Evolutionary conservation across 2,113 vertebrate genomes (phyloP).

Genomic region (Andinoacara biseriatus): DNA sequence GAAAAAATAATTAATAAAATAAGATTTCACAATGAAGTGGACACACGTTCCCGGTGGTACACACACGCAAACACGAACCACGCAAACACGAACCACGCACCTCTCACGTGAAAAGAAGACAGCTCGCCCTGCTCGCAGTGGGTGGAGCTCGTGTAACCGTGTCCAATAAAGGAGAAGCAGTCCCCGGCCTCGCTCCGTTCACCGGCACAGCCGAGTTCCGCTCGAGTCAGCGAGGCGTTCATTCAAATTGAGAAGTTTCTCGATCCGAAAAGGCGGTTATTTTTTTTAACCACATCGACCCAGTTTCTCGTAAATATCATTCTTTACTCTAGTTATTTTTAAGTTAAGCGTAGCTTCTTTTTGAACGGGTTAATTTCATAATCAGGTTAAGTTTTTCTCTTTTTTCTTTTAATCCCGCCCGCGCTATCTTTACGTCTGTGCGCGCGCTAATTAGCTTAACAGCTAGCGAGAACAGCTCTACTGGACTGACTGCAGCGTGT

Average conservation of each 20-base stretch:
- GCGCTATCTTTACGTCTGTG: slow-evolving; percentile 46
- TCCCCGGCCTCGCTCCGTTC: neutral
- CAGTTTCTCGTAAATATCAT: neutral
- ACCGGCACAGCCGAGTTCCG: slow-evolving; percentile 41
- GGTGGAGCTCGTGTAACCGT: slow-evolving; percentile 21
- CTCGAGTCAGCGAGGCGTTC: neutral
- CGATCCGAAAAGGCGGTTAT: neutral
- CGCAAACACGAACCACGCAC: neutral
- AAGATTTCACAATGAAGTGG: neutral
- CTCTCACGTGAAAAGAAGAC: slow-evolving; percentile 12
- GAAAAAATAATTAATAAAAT: neutral
- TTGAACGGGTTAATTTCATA: neutral
- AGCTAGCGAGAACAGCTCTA: slow-evolving; percentile 20
- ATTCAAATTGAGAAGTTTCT: slow-evolving; percentile 48
- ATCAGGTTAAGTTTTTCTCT: neutral
- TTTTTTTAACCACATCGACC: neutral
- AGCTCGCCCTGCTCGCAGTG: neutral
- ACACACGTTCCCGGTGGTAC: neutral
- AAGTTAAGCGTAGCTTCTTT: neutral
- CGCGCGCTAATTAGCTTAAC: slow-evolving; percentile 67
- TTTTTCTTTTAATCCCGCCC: slow-evolving; percentile 60
- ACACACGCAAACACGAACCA: neutral
- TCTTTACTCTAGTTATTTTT: neutral
- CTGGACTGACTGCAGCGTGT: slow-evolving; percentile 36
- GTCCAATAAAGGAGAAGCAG: slow-evolving; percentile 47